phyloP scores from a whole-genome alignment of 1,140 invertebrate genomes.

The Homarus americanus region DNA sequence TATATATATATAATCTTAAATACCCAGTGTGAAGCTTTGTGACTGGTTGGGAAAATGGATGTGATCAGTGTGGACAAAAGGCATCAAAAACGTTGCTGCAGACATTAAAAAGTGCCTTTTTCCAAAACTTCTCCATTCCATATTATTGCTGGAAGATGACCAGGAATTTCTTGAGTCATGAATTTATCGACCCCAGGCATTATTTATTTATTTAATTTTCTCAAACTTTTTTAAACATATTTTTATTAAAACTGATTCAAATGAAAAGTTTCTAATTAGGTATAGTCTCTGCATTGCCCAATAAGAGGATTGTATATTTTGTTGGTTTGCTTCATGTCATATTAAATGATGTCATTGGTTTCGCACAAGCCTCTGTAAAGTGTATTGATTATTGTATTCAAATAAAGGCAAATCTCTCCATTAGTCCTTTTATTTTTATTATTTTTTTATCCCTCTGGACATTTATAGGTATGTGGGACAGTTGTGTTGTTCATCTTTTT shows the following conservation, averaged over 20 bases:
- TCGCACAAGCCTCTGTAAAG: conserved; percentile 72
- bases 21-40: conserved; percentile 45
- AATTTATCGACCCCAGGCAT: too few relatives aligned
- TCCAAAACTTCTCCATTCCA: conserved; percentile 64
- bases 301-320: conserved; percentile 59
- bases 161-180: too few relatives aligned
- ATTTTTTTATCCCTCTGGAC: too few relatives aligned
- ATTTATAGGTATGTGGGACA: too few relatives aligned
- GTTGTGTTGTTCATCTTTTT: too few relatives aligned
- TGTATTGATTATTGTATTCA: conserved; percentile 67
- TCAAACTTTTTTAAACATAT: conserved; percentile 31
- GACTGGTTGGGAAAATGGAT: conserved; percentile 55
- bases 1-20: conserved; percentile 4
- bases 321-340: conserved; percentile 58
- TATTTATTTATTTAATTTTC: conserved; percentile 59
- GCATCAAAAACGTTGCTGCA: conserved; percentile 42
- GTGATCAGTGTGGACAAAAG: conserved; percentile 61
- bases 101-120: conserved; percentile 51
- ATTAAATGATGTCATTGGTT: conserved; percentile 49
- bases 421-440: not conserved
- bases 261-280: conserved; percentile 4
- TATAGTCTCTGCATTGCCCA: conserved; percentile 33
- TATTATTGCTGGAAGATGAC: conserved; percentile 56
- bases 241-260: conserved; percentile 32
- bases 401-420: conserved; percentile 56